phyloP scores from a whole-genome alignment of 2,797 vertebrate genomes.

The Leptodactylus fallax region DNA sequence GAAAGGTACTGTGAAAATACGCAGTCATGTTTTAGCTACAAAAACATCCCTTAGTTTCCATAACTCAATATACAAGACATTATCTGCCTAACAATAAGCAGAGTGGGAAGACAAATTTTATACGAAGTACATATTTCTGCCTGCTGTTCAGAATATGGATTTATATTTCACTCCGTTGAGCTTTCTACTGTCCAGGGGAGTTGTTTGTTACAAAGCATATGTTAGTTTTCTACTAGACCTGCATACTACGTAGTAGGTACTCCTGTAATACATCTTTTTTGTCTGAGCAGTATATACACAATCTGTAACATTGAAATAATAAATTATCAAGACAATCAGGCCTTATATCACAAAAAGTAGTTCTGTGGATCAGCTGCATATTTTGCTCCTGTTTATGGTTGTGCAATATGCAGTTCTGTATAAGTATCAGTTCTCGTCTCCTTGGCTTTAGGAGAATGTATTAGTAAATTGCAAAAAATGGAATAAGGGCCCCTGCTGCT shows the following conservation, averaged over 20 bases:
- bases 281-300: too few species aligned
- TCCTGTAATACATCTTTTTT: too few species aligned
- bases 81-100: background rate
- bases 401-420: too few species aligned
- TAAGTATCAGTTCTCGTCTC: too few species aligned
- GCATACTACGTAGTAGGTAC: background rate
- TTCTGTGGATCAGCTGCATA: too few species aligned
- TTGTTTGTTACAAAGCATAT: background rate
- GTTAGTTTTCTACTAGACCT: background rate
- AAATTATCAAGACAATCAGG: too few species aligned
- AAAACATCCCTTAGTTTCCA: background rate
- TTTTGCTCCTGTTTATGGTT: too few species aligned
- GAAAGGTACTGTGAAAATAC: slow-evolving; percentile 81
- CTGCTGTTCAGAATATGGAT: slow-evolving; percentile 8
- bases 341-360: too few species aligned
- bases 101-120: background rate
- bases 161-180: background rate
- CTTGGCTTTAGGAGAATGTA: too few species aligned
- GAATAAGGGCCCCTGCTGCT: too few species aligned
- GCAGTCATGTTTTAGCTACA: background rate
- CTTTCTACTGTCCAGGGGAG: background rate
- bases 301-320: too few species aligned
- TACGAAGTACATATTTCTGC: background rate
- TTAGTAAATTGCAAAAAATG: too few species aligned
- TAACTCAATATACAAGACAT: background rate